phyloP scores from a whole-genome alignment of 2,797 vertebrate genomes.

The Amblyraja radiata region DNA sequence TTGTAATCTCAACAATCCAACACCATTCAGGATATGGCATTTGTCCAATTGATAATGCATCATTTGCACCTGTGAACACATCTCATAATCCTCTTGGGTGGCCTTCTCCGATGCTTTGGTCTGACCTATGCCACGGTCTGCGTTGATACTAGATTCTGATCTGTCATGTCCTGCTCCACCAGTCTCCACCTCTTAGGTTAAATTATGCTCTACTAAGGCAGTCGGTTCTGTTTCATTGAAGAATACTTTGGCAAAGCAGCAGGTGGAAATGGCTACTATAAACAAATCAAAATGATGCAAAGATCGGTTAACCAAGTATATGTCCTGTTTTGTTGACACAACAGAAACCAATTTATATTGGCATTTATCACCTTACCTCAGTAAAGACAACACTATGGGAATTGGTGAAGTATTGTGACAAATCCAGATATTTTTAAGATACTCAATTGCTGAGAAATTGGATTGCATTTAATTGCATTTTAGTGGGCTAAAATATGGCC shows the following conservation, averaged over 20 bases:
- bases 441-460: not conserved
- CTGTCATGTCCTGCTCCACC: no score
- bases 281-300: not conserved
- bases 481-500: no score
- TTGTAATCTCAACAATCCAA: no score
- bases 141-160: no score
- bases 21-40: no score
- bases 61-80: no score
- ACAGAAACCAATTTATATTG: conserved; percentile 1
- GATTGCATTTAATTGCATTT: no score
- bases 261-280: not conserved
- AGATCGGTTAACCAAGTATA: not conserved
- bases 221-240: not conserved
- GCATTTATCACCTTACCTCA: not conserved
- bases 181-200: no score
- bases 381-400: not conserved
- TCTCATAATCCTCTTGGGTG: no score
- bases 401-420: not conserved
- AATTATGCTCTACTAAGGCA: not conserved
- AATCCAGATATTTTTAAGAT: not conserved
- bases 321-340: not conserved
- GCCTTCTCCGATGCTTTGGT: no score
- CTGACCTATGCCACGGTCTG: no score
- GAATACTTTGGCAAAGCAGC: not conserved
- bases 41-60: no score